Evolutionary conservation across 2,113 vertebrate genomes (phyloP).

Genomic region (Sitta europaea): DNA sequence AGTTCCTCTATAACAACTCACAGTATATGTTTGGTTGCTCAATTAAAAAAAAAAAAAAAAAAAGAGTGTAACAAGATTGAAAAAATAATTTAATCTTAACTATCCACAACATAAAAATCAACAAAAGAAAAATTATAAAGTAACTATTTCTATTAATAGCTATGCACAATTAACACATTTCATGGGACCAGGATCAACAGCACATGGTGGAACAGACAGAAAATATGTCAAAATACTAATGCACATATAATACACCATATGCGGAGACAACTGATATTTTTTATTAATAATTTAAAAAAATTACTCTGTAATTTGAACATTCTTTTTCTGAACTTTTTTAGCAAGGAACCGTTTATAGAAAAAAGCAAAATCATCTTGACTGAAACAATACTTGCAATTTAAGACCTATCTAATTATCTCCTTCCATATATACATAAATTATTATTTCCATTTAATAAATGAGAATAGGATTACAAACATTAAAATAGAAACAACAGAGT

Average conservation of each 20-base stretch:
- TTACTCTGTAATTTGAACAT: background rate
- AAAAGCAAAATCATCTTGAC: background rate
- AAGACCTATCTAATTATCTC: background rate
- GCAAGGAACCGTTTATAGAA: background rate
- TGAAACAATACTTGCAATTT: background rate
- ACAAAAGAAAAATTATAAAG: background rate
- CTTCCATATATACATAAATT: rapidly evolving
- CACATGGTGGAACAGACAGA: background rate
- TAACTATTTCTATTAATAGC: background rate
- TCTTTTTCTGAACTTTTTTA: background rate
- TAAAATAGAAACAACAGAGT: background rate
- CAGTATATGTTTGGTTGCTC: background rate
- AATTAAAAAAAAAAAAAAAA: too few species aligned
- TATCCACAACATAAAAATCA: background rate
- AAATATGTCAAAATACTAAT: background rate
- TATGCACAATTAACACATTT: background rate
- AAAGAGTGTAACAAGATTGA: background rate
- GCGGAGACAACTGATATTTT: background rate
- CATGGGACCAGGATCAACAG: background rate
- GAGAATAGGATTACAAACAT: background rate
- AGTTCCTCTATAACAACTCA: background rate
- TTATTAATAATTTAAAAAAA: background rate
- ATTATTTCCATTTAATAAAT: background rate
- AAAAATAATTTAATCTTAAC: background rate
- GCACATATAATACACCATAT: background rate